Evolutionary conservation across 2,797 vertebrate species (phyloP), one percentile per base, ranked within the genome.

Genomic region (Apogon hyalosoma): DNA sequence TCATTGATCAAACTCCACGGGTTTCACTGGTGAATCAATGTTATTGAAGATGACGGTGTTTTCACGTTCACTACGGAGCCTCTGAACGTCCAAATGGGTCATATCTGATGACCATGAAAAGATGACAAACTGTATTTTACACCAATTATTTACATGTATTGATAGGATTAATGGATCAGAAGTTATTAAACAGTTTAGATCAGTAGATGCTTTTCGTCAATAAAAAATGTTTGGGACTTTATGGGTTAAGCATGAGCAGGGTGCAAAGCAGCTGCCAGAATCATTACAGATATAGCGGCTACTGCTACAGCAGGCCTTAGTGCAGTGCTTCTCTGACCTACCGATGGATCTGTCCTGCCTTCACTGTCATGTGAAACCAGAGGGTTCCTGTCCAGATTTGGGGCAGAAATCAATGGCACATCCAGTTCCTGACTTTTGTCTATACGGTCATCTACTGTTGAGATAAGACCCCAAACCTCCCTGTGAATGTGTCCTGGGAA

Each of bases 241-340:
- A 24, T 24, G 21, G 21, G 21, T n/a, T n/a, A n/a, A n/a, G 12
- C 12, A 41, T 24, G 19, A n/a, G 40, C 28, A 56, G 19, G 54
- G 75, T 72, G 45, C 4, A 12, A 84, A 77, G 69, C 74, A 73
- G 64, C 64, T 54, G 52, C 69, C 48, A 66, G 66, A 65, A 31
- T 78, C 11, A 53, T 65, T 7, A 67, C 57, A 59, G 49, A 51
- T 62, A 40, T 42, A 68, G 66, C 38, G 58, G 24, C 24, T 77
- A 64, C 28, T 57, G 51, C 73, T 77, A 56, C 39, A 18, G 59
- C 70, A 45, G 46, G 53, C 33, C 70, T 64, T 64, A 38, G 73
- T 52, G 18, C 48, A 63, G 42, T 72, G n/a, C 69, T 53, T 77
- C 40, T 86, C 72, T 87, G 56, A 93, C 92, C 64, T 93, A 94